phyloP scores from a whole-genome alignment of 2,797 vertebrate genomes.

The Anabas testudineus region DNA sequence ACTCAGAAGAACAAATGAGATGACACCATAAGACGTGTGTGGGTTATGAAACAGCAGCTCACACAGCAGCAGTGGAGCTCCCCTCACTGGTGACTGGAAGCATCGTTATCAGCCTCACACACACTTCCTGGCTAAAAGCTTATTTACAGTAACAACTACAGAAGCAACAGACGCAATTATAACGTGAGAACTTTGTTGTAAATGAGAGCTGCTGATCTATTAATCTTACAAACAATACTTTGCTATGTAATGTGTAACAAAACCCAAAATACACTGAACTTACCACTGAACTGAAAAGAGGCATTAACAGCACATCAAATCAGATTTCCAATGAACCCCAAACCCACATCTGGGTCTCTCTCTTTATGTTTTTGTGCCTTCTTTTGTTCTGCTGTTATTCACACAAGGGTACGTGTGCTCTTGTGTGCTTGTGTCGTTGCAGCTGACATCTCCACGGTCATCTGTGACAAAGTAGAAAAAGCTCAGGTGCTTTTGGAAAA shows the following conservation, averaged over 20 bases:
- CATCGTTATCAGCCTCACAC: neutral
- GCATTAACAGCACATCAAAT: neutral
- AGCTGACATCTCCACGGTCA: conserved; percentile 96
- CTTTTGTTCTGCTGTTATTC: conserved; percentile 43
- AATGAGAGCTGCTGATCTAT: neutral
- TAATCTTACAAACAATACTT: neutral
- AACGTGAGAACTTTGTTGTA: neutral
- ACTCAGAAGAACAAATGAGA: neutral
- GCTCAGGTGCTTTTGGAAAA: conserved; percentile 91
- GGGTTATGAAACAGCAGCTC: neutral
- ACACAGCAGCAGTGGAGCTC: neutral
- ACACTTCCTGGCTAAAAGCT: neutral
- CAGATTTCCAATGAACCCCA: conserved; percentile 7
- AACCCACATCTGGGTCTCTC: neutral
- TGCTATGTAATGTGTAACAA: neutral
- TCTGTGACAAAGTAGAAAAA: conserved; percentile 95
- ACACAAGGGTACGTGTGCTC: conserved; percentile 56
- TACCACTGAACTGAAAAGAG: neutral
- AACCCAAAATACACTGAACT: neutral
- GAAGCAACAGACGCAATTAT: neutral
- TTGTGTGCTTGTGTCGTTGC: conserved; percentile 60
- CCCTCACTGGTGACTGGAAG: conserved; percentile 16
- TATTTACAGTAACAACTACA: neutral
- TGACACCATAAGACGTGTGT: neutral
- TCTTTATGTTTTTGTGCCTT: conserved; percentile 15